These are phyloP conservation scores for Channa argus DNA, from an alignment of 2,113 vertebrate species.

Conservation along the genomic window DNA sequence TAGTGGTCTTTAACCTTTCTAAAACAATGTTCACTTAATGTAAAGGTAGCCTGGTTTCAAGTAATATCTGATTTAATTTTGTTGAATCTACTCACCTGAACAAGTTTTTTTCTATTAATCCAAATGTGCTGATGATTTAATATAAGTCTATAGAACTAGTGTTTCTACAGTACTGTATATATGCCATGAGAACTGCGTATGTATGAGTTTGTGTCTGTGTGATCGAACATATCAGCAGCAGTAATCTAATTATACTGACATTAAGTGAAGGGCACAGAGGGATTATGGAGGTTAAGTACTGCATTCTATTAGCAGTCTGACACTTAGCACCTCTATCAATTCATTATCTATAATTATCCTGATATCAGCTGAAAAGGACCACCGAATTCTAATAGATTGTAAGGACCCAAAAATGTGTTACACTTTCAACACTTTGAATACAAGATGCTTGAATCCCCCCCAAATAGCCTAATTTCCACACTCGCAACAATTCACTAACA, in stretches of 20 bases:
- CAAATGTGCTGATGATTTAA: conserved; percentile 1
- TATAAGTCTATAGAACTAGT: not conserved
- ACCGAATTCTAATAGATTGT: conserved; percentile 22
- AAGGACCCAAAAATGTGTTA: conserved; percentile 25
- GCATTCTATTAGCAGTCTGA: conserved; percentile 74
- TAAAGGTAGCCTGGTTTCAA: too few relatives aligned
- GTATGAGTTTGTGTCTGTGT: conserved; percentile 11
- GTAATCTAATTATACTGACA: conserved; percentile 78
- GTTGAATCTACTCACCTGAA: too few relatives aligned
- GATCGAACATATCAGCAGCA: conserved; percentile 56
- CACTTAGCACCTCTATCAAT: conserved; percentile 71
- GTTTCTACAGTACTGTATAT: not conserved
- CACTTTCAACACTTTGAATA: conserved; percentile 18
- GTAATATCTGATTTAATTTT: too few relatives aligned
- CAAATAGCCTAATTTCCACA: conserved; percentile 39
- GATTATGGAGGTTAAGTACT: conserved; percentile 75
- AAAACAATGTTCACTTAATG: too few relatives aligned
- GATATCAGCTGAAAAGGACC: conserved; percentile 51
- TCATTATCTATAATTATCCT: conserved; percentile 72
- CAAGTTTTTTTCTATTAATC: not conserved
- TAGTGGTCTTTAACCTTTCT: not conserved
- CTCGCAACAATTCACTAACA: conserved; percentile 42
- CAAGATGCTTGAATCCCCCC: conserved; percentile 30
- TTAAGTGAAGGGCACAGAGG: conserved; percentile 72
- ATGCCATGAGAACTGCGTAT: not conserved